phyloP scores from a whole-genome alignment of 2,888 invertebrate genomes.

The Coenonympha glycerion region DNA sequence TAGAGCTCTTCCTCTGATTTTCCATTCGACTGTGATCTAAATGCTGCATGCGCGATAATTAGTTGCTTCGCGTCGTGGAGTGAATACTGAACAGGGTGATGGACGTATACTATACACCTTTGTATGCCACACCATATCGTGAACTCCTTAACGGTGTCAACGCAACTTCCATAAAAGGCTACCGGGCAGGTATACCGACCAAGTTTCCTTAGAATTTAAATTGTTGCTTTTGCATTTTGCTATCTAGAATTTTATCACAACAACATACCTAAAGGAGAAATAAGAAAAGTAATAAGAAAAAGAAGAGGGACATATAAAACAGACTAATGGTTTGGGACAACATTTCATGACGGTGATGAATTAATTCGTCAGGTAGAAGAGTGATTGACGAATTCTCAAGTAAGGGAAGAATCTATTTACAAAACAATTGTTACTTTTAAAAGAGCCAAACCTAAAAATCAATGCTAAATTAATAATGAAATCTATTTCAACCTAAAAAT shows the following conservation, averaged over 20 bases:
- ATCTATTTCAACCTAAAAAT: background rate
- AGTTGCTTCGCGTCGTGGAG: slow-evolving; percentile 9
- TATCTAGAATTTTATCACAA: no score
- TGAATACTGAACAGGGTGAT: slow-evolving; percentile 17
- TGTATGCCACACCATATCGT: slow-evolving; percentile 12
- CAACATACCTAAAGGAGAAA: no score
- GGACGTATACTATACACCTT: slow-evolving; percentile 1
- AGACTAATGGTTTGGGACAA: no score
- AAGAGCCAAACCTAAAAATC: no score
- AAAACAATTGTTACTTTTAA: no score
- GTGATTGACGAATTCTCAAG: no score
- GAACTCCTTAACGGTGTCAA: slow-evolving; percentile 18
- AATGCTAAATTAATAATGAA: background rate
- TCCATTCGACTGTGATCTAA: slow-evolving; percentile 13
- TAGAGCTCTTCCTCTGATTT: slow-evolving; percentile 15
- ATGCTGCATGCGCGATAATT: slow-evolving; percentile 17
- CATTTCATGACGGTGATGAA: no score
- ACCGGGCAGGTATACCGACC: background rate
- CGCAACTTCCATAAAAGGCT: background rate
- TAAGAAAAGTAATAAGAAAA: no score
- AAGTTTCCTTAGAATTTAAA: background rate
- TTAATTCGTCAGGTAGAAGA: no score
- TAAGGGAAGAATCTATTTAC: no score
- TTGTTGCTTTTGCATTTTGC: background rate
- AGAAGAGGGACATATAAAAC: no score